Conservation (phyloP, 2,113 vertebrate genomes). For the Coreoperca whiteheadi region DNA sequence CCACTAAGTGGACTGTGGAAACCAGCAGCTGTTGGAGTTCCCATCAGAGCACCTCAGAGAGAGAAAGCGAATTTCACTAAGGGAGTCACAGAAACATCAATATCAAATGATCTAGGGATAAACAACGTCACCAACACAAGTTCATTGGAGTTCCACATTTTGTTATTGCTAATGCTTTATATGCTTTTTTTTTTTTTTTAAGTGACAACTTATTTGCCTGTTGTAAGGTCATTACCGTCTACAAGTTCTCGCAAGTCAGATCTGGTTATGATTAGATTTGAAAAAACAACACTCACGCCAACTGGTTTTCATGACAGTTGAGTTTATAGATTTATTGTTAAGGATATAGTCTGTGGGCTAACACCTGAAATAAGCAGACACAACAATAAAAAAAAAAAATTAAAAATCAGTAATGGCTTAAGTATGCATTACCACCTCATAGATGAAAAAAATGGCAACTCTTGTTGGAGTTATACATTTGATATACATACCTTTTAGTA, state of each 20-base stretch:
- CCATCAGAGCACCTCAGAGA: conserved; percentile 56
- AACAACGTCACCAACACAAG: background rate
- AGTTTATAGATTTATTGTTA: background rate
- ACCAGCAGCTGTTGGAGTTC: conserved; percentile 77
- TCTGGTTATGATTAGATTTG: background rate
- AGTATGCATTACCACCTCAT: background rate
- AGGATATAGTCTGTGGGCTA: background rate
- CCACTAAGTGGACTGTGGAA: conserved; percentile 57
- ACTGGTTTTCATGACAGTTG: background rate
- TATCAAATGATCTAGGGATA: conserved; percentile 56
- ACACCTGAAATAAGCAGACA: background rate
- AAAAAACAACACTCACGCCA: background rate
- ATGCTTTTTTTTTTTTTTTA: background rate
- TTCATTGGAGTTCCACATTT: background rate
- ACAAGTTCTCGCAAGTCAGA: background rate
- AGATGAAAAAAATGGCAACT: too few species aligned
- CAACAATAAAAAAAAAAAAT: too few species aligned
- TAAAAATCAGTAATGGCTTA: background rate
- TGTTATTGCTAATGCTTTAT: background rate
- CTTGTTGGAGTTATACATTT: background rate
- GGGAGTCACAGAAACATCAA: conserved; percentile 52
- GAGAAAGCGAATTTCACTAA: conserved; percentile 49
- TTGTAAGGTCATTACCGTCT: background rate
- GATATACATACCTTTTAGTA: background rate
- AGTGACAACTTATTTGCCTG: background rate